Conservation (phyloP, 1,140 invertebrate species). For the Drosophila orena region DNA sequence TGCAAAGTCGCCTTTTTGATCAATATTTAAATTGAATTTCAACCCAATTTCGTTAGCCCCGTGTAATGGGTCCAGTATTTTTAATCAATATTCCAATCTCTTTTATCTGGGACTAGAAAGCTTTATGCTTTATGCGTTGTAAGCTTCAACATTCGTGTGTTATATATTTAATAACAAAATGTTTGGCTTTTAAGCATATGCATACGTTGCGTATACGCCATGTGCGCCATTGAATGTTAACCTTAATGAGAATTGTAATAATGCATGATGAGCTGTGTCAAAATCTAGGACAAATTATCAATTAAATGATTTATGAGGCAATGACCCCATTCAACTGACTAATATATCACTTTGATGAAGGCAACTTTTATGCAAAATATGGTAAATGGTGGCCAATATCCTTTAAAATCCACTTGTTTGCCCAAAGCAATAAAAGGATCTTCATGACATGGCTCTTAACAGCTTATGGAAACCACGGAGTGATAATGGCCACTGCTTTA, state of each 20-base stretch:
- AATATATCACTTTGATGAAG: not conserved
- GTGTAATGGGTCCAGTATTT: not conserved
- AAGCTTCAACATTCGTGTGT: not conserved
- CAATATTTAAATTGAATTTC: slow-evolving; percentile 7
- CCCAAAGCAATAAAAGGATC: not conserved
- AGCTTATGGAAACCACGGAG: not conserved
- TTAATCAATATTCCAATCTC: not conserved
- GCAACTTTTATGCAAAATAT: not conserved
- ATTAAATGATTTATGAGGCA: not conserved
- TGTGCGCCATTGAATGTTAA: not conserved
- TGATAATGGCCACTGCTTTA: slow-evolving; percentile 8
- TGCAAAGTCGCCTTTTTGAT: not conserved
- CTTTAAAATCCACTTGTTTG: not conserved
- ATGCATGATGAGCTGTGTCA: not conserved
- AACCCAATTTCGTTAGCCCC: not conserved
- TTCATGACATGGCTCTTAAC: not conserved
- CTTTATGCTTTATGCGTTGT: not conserved
- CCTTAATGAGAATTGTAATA: not conserved
- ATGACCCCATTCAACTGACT: not conserved
- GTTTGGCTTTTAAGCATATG: not conserved
- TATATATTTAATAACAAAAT: not conserved
- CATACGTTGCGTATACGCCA: not conserved
- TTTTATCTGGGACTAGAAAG: not conserved
- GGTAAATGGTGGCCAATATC: not conserved
- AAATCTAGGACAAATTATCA: not conserved